Evolutionary conservation across 1,140 invertebrate genomes (phyloP), one percentile per base, ranked within the genome.

Genomic region (Conus betulinus): DNA sequence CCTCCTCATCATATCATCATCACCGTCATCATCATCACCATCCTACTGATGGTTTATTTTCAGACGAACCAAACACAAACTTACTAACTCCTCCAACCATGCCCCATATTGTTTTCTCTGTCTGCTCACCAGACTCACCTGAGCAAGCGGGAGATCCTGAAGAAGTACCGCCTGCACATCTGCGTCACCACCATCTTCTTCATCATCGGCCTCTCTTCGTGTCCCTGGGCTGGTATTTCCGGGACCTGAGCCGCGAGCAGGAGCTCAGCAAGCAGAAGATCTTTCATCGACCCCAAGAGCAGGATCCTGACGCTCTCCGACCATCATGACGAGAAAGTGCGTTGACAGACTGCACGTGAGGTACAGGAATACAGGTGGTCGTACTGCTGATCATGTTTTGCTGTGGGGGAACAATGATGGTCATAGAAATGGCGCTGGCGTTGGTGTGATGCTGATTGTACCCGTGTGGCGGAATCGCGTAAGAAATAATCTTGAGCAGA

Each of bases 181-280:
- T 90, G 93, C 27, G 93, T 94, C 15, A 17, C 88, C 7, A 13
- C 90, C 51, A 89, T 93, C 60, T 93, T 94, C 88, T 94, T 94
- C 88, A 10, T 92, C 25, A 74, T 92, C 27, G 91, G 89, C 15
- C 71, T 7, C 57, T 91, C 15, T 91, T 92, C 52, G 92, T 94
- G 5, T 88, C 91, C 60, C 79, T 93, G 5, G 91, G 91, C 15
- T 92, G 93, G 91, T 92, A 92, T 88, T 94, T 91, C 88, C 92
- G 93, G 76, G 88, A 92, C 67, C 89, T 89, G 60, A 87, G 90
- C 5, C 79, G 88, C 0, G 78, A 91, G n/a, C 87, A 90, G 25
- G 83, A 92, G 51, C 89, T 86, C 20, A 88, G 89, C 25, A 89
- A 88, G 15, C 92, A 94, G 87, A 90, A 91, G 52, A 91, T 94